Conservation (phyloP, 2,797 vertebrate species). For the Esox lucius region DNA sequence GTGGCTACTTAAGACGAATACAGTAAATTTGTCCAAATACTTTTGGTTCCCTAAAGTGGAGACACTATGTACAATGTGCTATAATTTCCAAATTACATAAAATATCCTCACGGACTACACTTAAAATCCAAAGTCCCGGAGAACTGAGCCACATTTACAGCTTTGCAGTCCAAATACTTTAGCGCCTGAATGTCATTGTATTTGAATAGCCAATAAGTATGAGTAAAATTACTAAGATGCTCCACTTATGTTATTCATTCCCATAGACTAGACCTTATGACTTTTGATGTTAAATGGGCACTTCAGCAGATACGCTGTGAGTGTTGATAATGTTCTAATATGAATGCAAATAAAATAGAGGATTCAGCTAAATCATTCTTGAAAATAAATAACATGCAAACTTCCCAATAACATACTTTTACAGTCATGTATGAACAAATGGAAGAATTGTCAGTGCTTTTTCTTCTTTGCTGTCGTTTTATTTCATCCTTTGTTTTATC, state of each 20-base stretch:
- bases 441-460: slow-evolving; percentile 23
- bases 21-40: background rate
- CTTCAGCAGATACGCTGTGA: background rate
- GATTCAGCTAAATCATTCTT: background rate
- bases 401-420: background rate
- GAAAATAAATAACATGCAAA: background rate
- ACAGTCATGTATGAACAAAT: background rate
- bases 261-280: background rate
- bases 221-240: background rate
- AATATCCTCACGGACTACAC: no score
- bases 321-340: background rate
- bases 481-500: slow-evolving; percentile 30
- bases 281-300: background rate
- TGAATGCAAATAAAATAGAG: background rate
- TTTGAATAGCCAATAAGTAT: background rate
- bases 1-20: no score
- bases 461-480: slow-evolving; percentile 61
- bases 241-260: background rate
- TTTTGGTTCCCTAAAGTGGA: no score
- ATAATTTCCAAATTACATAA: no score
- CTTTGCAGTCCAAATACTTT: no score
- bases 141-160: no score
- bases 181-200: no score
- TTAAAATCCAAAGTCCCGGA: no score
- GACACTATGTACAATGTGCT: no score